phyloP scores from a whole-genome alignment of 2,888 invertebrate species.

The Opisthograptis luteolata region DNA sequence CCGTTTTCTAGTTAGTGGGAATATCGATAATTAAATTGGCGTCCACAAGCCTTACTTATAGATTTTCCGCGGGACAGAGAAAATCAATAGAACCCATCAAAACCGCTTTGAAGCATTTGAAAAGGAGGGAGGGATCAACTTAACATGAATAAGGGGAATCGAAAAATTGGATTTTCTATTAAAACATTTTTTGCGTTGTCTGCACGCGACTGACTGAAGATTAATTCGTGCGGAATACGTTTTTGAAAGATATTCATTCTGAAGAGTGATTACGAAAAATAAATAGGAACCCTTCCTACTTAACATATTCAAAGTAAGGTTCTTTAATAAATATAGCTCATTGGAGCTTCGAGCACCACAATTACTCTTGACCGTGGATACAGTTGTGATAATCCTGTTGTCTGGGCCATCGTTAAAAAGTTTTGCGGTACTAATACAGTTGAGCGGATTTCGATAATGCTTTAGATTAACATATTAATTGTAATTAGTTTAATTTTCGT shows the following conservation, averaged over 20 bases:
- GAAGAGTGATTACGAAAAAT: too few species aligned
- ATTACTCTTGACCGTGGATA: too few species aligned
- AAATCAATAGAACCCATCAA: conserved; percentile 42
- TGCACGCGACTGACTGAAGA: conserved; percentile 33
- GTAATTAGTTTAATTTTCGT: too few species aligned
- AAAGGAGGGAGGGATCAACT: conserved; percentile 50
- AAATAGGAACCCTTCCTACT: too few species aligned
- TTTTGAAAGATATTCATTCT: background rate
- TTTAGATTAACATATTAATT: too few species aligned
- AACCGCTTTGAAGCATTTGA: conserved; percentile 38
- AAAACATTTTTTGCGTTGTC: conserved; percentile 40
- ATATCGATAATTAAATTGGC: conserved; percentile 11
- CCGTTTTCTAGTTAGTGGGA: conserved; percentile 9
- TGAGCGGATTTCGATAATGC: too few species aligned
- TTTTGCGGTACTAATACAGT: too few species aligned
- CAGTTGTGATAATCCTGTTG: too few species aligned
- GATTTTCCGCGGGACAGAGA: conserved; percentile 30
- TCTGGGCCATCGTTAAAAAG: too few species aligned
- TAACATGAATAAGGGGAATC: conserved; percentile 43
- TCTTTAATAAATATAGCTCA: too few species aligned
- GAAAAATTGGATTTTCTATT: conserved; percentile 49
- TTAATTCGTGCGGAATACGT: conserved; percentile 25
- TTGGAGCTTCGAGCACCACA: too few species aligned
- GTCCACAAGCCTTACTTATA: conserved; percentile 10
- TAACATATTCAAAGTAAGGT: too few species aligned